Evolutionary conservation across 2,888 invertebrate species (phyloP).

Genomic region (Lasioglossum morio): DNA sequence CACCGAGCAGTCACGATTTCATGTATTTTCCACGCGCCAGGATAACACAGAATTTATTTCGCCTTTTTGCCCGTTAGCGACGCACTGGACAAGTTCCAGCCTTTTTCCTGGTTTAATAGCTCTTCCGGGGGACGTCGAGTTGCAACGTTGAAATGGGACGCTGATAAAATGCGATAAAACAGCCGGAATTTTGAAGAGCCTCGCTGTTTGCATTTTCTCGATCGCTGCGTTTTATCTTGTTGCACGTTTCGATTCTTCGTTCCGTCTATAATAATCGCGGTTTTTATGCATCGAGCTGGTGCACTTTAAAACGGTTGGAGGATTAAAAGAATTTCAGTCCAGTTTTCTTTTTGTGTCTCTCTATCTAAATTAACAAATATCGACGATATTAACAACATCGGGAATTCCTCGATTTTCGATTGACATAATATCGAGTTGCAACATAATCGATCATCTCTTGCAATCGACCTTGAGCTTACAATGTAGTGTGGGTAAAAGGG

Average conservation of each 20-base stretch:
- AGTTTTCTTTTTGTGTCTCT: too few species aligned
- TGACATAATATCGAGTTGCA: too few species aligned
- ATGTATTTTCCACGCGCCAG: slow-evolving; percentile 15
- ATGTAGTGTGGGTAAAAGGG: too few species aligned
- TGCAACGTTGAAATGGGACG: neutral
- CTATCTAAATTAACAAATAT: too few species aligned
- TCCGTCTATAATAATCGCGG: neutral
- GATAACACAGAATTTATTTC: slow-evolving; percentile 19
- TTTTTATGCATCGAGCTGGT: too few species aligned
- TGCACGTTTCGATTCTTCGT: neutral
- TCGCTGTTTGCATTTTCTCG: neutral
- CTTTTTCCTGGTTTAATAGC: slow-evolving; percentile 35
- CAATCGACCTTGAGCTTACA: too few species aligned
- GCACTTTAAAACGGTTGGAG: too few species aligned
- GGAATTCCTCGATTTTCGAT: too few species aligned
- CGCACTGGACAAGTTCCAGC: slow-evolving; percentile 25
- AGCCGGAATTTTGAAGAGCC: neutral
- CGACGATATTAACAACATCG: too few species aligned
- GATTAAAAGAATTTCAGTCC: too few species aligned
- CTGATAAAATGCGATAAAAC: slow-evolving; percentile 17
- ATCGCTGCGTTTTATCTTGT: neutral
- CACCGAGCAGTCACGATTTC: neutral
- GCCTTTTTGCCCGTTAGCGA: slow-evolving; percentile 26
- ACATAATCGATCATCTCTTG: too few species aligned
- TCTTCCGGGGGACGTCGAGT: slow-evolving; percentile 12